Percentiles rank a stretch among this genome's conserved stretches.
Conservation (phyloP, 2,888 invertebrate species). For the Phyto melanocephala region DNA sequence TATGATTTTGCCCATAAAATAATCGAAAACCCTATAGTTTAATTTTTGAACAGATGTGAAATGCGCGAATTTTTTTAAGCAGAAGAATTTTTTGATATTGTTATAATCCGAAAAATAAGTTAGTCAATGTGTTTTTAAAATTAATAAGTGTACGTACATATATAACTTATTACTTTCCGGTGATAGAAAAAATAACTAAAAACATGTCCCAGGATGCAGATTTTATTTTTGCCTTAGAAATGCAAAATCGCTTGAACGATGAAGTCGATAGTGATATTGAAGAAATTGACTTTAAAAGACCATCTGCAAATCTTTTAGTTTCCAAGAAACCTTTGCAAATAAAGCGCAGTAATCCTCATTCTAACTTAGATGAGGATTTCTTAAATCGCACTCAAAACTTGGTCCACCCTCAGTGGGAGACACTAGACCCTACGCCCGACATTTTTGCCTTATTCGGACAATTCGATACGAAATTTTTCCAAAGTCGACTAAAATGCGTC, state of each 20-base stretch:
- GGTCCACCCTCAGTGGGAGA: conserved; percentile 82
- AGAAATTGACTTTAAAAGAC: conserved; percentile 65
- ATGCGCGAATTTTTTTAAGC: too few species aligned
- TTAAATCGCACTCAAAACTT: conserved; percentile 76
- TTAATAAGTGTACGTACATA: too few species aligned
- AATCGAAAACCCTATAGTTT: too few species aligned
- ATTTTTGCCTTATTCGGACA: conserved; percentile 90
- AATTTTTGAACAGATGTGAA: too few species aligned
- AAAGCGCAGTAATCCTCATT: conserved; percentile 68
- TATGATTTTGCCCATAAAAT: too few species aligned
- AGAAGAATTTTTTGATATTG: too few species aligned
- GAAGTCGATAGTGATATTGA: conserved; percentile 63
- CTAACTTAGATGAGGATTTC: conserved; percentile 69
- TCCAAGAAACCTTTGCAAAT: conserved; percentile 58
- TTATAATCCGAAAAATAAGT: too few species aligned
- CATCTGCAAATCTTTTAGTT: conserved; percentile 7
- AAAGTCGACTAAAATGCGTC: conserved; percentile 86
- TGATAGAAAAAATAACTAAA: too few species aligned
- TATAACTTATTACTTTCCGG: too few species aligned
- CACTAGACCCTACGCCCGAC: conserved; percentile 96
- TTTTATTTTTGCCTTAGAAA: conserved; percentile 70
- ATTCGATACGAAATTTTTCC: conserved; percentile 93
- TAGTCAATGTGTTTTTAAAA: too few species aligned
- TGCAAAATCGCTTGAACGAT: conserved; percentile 70
- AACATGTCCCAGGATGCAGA: conserved; percentile 73